Base-by-base conservation (phyloP, 2,113 vertebrate species). In the Dicrurus megarhynchus region DNA sequence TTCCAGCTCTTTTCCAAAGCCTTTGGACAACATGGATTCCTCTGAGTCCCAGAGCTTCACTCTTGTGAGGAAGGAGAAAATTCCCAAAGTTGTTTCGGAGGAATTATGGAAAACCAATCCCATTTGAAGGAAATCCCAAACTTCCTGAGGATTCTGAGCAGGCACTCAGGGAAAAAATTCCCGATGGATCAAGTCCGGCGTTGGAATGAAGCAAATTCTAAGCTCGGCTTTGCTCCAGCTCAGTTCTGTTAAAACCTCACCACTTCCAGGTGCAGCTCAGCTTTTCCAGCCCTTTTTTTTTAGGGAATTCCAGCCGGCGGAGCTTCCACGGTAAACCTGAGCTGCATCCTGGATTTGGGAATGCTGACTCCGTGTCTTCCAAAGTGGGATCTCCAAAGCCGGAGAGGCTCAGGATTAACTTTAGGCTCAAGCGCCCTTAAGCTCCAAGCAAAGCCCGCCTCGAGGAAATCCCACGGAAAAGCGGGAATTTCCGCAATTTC, bases 371-470 rank as follows among this genome's bases (percentile, higher is more conserved):
- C 32, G 0, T 35, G 50, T 71, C 67, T 41, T 76, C 32, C 37
- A 22, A 13, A 19, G 17, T 10, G 33, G 11, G 8, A 30, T 30
- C 47, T 52, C 46, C 76, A 28, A n/a, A 85, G 52, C 44, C 28
- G 37, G 5, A 52, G 21, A 37, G 20, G 12, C 69, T 81, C 60
- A 41, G 84, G 56, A 22, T 64, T n/a, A 5, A 32, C 39, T 28
- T 53, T 9, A 2, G 12, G 7, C 49, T 9, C 24, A 8, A 24
- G n/a, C n/a, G n/a, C n/a, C 4, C 8, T 17, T n/a, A 3, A 42
- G 33, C 33, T 57, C 11, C 5, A 3, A 32, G 42, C 50, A 19
- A 41, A 81, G 28, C 47, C 47, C 4, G 26, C 77, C 21, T 46
- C 3, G 9, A 20, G 7, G 16, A 6, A 22, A n/a, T 68, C 42